phyloP scores from a whole-genome alignment of 2,113 vertebrate species.

The Ellobius talpinus region DNA sequence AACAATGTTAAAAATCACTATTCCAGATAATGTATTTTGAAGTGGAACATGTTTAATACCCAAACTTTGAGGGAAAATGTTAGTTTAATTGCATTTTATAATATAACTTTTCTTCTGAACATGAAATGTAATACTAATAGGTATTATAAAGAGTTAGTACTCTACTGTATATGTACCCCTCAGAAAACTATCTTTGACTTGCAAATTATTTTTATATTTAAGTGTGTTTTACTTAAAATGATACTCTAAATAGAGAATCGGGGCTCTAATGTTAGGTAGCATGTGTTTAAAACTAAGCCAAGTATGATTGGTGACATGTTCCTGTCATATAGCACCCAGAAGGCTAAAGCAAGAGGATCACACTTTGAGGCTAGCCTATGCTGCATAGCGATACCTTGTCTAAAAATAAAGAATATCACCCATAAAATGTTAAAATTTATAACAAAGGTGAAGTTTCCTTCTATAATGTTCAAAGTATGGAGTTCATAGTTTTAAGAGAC shows the following conservation, averaged over 20 bases:
- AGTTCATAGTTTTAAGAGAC: neutral
- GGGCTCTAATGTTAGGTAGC: neutral
- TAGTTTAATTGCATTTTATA: constrained; percentile 1
- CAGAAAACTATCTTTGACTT: neutral
- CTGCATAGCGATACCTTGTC: neutral
- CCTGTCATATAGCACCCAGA: neutral
- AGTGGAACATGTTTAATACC: neutral
- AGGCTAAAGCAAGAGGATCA: neutral
- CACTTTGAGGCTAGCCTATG: neutral
- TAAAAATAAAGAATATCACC: neutral
- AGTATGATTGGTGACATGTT: neutral
- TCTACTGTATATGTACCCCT: neutral
- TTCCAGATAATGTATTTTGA: neutral
- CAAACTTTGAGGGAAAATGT: constrained; percentile 2
- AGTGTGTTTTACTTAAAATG: neutral
- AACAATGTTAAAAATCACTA: constrained; percentile 36
- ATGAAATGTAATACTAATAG: constrained; percentile 38
- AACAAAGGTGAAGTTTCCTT: neutral
- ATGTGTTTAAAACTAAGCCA: neutral
- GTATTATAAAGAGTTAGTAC: neutral
- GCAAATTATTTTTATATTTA: neutral
- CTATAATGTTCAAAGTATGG: neutral
- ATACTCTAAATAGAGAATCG: constrained; percentile 1
- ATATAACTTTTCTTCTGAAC: neutral
- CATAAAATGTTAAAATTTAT: neutral